Evolutionary conservation across 2,888 invertebrate genomes (phyloP).

Genomic region (Blastobasis adustella): DNA sequence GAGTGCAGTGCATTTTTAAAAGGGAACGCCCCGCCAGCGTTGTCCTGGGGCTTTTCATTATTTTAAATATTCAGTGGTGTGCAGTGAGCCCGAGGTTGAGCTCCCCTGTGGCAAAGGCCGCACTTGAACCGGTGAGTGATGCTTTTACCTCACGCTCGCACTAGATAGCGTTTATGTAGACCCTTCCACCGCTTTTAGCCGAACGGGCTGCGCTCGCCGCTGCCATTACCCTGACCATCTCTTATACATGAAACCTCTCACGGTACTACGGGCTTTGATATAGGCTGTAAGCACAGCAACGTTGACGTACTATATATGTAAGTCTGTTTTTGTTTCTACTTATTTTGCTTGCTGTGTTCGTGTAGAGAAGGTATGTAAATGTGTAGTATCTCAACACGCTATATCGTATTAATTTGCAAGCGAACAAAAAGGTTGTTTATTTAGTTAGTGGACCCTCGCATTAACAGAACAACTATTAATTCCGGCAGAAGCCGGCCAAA

Average conservation of each 20-base stretch:
- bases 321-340: too few species aligned
- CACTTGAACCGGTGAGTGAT: constrained; percentile 42
- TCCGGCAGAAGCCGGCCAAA: constrained; percentile 10
- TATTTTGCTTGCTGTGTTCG: too few species aligned
- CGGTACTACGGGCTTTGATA: too few species aligned
- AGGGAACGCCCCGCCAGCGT: constrained; percentile 57
- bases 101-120: constrained; percentile 33
- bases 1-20: constrained; percentile 73
- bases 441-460: too few species aligned
- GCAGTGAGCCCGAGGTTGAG: constrained; percentile 48
- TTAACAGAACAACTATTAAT: constrained; percentile 1
- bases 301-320: too few species aligned
- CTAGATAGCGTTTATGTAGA: constrained; percentile 14
- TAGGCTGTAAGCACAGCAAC: too few species aligned
- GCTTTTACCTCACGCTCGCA: constrained; percentile 32
- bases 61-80: constrained; percentile 70
- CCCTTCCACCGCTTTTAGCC: constrained; percentile 16
- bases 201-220: not conserved
- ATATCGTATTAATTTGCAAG: too few species aligned
- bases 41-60: constrained; percentile 60
- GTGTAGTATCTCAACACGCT: too few species aligned
- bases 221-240: not conserved
- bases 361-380: too few species aligned
- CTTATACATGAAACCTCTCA: not conserved
- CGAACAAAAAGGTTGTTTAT: too few species aligned